These are phyloP conservation scores for Enteromius anoplus DNA, from an alignment of 2,797 vertebrate species.

Conservation along the genomic window DNA sequence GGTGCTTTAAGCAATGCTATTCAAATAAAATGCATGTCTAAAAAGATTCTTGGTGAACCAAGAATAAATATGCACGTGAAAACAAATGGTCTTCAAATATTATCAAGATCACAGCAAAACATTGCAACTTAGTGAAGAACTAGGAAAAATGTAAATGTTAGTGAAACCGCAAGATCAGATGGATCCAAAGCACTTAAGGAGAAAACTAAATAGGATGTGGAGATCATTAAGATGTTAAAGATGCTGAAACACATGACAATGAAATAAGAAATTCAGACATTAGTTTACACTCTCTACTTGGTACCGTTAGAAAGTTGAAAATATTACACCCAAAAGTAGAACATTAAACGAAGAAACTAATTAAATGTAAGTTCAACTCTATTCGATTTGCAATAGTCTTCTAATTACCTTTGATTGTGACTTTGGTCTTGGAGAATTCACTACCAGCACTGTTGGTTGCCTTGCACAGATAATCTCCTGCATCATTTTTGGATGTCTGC, in stretches of 20 bases:
- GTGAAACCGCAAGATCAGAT: background rate
- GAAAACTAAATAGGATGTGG: constrained; percentile 6
- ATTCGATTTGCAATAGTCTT: constrained; percentile 10
- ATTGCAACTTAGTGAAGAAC: background rate
- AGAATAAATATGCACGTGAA: background rate
- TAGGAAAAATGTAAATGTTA: background rate
- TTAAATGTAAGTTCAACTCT: background rate
- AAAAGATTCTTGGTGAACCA: background rate
- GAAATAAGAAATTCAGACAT: constrained; percentile 3
- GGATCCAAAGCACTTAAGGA: background rate
- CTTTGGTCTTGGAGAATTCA: constrained; percentile 89
- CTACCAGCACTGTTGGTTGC: constrained; percentile 88
- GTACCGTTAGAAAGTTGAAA: background rate
- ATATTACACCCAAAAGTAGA: constrained; percentile 16
- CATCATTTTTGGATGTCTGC: constrained; percentile 79
- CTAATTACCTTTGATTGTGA: constrained; percentile 86
- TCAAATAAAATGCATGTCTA: background rate
- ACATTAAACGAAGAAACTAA: background rate
- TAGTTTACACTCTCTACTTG: background rate
- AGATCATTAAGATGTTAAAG: constrained; percentile 2
- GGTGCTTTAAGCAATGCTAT: background rate
- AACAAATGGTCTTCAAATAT: background rate
- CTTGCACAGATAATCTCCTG: constrained; percentile 95
- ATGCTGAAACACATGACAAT: background rate
- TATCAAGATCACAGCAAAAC: constrained; percentile 12